Conservation (phyloP, 37 sponge, comb jelly and placozoan species). For the Beroe ovata region DNA sequence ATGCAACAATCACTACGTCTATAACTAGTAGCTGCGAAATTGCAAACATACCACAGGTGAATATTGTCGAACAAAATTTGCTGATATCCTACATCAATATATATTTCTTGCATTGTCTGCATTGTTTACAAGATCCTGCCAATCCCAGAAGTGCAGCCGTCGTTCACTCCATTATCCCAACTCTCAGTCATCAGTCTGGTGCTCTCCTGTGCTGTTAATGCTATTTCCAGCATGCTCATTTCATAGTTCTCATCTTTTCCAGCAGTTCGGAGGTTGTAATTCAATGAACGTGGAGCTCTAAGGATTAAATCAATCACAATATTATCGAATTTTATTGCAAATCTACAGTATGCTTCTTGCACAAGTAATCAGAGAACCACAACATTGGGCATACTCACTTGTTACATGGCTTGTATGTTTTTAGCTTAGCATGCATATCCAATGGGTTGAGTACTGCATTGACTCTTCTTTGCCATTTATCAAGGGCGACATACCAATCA, state of each 20-base stretch:
- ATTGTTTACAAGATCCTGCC: conserved; percentile 59
- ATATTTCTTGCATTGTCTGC: too few species aligned
- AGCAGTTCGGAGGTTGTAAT: not conserved
- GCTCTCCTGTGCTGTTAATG: conserved; percentile 8
- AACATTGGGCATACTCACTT: too few species aligned
- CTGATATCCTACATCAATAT: too few species aligned
- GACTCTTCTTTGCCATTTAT: conserved; percentile 17
- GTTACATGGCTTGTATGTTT: conserved; percentile 20
- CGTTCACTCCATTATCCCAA: conserved; percentile 43
- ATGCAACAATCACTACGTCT: too few species aligned
- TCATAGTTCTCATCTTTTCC: conserved; percentile 62
- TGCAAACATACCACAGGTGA: too few species aligned
- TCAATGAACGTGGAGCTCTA: conserved; percentile 13
- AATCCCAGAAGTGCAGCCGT: conserved; percentile 54
- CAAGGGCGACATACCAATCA: conserved; percentile 42
- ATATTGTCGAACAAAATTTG: too few species aligned
- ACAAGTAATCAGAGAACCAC: not conserved
- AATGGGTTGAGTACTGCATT: conserved; percentile 21
- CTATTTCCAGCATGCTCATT: conserved; percentile 42
- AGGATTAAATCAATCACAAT: not conserved
- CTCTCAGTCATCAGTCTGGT: conserved; percentile 13
- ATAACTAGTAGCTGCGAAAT: too few species aligned
- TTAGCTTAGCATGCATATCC: conserved; percentile 63
- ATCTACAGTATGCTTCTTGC: not conserved
- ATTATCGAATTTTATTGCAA: not conserved